phyloP scores from a whole-genome alignment of 2,888 invertebrate species.

The Cephus nigrinus region DNA sequence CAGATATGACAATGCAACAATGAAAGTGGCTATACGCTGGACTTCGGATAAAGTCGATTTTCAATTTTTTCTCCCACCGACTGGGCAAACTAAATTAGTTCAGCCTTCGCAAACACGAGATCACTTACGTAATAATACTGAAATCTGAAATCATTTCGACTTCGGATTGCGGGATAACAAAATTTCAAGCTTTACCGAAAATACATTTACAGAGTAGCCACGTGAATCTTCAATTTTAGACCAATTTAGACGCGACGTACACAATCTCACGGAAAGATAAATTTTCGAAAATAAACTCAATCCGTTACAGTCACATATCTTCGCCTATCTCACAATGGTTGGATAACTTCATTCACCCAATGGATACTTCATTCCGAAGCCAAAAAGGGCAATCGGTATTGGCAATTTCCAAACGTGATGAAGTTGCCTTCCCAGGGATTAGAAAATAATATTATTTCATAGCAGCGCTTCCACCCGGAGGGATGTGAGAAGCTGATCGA shows the following conservation, averaged over 20 bases:
- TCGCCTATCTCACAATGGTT: not conserved
- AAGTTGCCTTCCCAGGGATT: constrained; percentile 13
- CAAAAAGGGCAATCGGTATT: constrained; percentile 11
- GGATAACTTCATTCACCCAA: constrained; percentile 10
- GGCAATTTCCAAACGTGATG: constrained; percentile 17
- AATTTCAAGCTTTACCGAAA: not conserved
- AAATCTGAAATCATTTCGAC: not conserved
- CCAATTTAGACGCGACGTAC: not conserved
- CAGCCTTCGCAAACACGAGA: not conserved
- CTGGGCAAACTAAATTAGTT: not conserved
- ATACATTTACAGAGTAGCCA: not conserved
- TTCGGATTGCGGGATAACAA: not conserved
- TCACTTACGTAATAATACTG: not conserved
- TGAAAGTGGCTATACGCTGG: not conserved
- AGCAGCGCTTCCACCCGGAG: not conserved
- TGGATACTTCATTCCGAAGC: constrained; percentile 13
- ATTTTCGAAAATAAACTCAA: not conserved
- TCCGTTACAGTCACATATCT: not conserved
- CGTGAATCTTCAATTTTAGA: not conserved
- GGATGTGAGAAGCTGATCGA: not conserved
- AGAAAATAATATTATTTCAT: constrained; percentile 4
- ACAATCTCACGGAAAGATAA: not conserved
- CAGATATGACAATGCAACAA: not conserved
- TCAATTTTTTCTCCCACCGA: not conserved
- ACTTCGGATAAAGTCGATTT: not conserved